phyloP scores from a whole-genome alignment of 2,888 invertebrate species.

The Uropetala carovei region DNA sequence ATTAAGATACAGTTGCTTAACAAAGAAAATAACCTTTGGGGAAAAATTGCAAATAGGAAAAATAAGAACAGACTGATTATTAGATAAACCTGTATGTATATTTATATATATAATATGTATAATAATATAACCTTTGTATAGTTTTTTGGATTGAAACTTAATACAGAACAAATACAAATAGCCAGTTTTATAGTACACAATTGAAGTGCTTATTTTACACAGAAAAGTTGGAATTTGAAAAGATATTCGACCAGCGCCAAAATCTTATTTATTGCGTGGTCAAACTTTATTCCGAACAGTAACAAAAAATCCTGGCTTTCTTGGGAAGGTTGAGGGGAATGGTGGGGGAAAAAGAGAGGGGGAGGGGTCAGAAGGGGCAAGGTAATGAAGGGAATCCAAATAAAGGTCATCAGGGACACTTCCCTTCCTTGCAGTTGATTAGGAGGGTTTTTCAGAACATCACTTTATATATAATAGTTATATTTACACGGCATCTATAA shows the following conservation, averaged over 20 bases:
- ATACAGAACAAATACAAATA: constrained; percentile 69
- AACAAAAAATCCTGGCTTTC: constrained; percentile 55
- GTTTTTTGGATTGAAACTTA: constrained; percentile 69
- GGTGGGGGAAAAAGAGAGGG: neutral
- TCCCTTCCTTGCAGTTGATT: constrained; percentile 8
- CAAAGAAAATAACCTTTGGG: no score
- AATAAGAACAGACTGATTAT: constrained; percentile 65
- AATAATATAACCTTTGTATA: constrained; percentile 70
- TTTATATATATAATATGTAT: constrained; percentile 67
- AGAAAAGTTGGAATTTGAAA: constrained; percentile 57
- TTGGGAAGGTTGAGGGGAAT: constrained; percentile 37
- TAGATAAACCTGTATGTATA: constrained; percentile 68
- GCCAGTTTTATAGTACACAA: constrained; percentile 65
- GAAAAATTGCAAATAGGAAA: neutral
- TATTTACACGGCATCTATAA: constrained; percentile 58
- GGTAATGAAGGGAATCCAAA: constrained; percentile 37
- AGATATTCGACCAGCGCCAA: constrained; percentile 20
- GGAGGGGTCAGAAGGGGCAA: neutral
- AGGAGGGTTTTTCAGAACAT: constrained; percentile 51
- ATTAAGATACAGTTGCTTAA: no score
- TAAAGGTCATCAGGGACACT: neutral
- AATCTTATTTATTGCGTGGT: constrained; percentile 40
- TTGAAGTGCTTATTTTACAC: constrained; percentile 59
- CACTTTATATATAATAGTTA: constrained; percentile 63
- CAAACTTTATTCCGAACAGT: constrained; percentile 38